Evolutionary conservation across 2,113 vertebrate genomes (phyloP).

Genomic region (Crotalus viridis): DNA sequence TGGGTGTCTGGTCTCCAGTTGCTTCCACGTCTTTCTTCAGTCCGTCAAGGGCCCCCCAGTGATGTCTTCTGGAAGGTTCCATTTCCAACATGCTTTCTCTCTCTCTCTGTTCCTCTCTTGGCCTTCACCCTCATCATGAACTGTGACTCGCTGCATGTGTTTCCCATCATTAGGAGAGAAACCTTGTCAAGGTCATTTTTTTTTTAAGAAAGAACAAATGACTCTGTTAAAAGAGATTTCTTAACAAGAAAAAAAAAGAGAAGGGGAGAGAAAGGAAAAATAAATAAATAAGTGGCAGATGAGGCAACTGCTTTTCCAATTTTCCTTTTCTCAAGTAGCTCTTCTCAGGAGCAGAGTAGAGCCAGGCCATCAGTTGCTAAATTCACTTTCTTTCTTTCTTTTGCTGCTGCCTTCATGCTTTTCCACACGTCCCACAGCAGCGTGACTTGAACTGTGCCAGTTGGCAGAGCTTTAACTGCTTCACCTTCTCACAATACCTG

Average conservation of each 20-base stretch:
- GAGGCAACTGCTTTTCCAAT: constrained; percentile 55
- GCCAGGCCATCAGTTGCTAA: constrained; percentile 36
- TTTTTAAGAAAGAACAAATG: constrained; percentile 15
- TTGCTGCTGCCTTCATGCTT: constrained; percentile 75
- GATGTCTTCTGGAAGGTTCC: background rate
- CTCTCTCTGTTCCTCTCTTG: constrained; percentile 9
- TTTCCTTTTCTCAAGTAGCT: constrained; percentile 54
- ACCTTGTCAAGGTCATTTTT: constrained; percentile 53
- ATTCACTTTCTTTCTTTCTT: constrained; percentile 14
- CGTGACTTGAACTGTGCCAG: constrained; percentile 89
- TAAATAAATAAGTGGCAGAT: constrained; percentile 74
- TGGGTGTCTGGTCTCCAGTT: background rate
- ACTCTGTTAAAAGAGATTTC: constrained; percentile 33
- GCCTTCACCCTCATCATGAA: constrained; percentile 5
- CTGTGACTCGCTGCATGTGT: constrained; percentile 37
- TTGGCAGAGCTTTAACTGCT: constrained; percentile 90
- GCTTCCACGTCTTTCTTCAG: background rate
- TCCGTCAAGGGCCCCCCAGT: background rate
- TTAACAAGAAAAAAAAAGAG: background rate
- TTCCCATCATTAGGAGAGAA: constrained; percentile 53
- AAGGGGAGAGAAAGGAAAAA: constrained; percentile 40
- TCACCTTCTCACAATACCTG: constrained; percentile 93
- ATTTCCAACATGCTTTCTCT: background rate
- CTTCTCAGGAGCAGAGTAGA: constrained; percentile 53
- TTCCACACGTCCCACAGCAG: constrained; percentile 89